Conservation (phyloP, 2,797 vertebrate species). For the Melanotaenia boesemani region DNA sequence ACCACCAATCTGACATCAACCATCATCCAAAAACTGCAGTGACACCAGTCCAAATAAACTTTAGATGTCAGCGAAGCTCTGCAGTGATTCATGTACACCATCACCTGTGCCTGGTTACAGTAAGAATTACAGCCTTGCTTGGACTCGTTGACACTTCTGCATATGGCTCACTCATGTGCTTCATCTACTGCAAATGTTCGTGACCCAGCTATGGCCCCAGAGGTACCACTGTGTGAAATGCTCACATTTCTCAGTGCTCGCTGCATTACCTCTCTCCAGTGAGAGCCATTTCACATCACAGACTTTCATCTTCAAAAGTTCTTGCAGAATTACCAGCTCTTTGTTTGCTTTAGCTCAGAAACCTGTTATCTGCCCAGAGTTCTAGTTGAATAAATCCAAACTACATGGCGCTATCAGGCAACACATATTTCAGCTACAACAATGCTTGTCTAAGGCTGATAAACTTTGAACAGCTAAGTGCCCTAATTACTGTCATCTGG, state of each 20-base stretch:
- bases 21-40: slow-evolving; percentile 24
- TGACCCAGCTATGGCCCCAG: slow-evolving; percentile 58
- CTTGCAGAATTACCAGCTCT: slow-evolving; percentile 53
- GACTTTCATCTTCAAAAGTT: slow-evolving; percentile 66
- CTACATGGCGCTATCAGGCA: slow-evolving; percentile 79
- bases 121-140: slow-evolving; percentile 36
- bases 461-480: slow-evolving; percentile 81
- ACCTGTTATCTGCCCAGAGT: slow-evolving; percentile 68
- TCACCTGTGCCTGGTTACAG: slow-evolving; percentile 43
- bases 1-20: slow-evolving; percentile 65
- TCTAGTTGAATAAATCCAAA: slow-evolving; percentile 79
- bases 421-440: slow-evolving; percentile 77
- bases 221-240: slow-evolving; percentile 63
- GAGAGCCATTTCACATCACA: slow-evolving; percentile 71
- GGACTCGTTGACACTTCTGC: slow-evolving; percentile 40
- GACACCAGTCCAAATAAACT: slow-evolving; percentile 42
- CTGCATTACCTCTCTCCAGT: slow-evolving; percentile 64
- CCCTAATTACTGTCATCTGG: slow-evolving; percentile 83
- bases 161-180: slow-evolving; percentile 43
- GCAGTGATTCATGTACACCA: slow-evolving; percentile 14
- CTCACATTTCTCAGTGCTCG: slow-evolving; percentile 61
- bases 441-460: slow-evolving; percentile 82
- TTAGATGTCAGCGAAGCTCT: slow-evolving; percentile 36
- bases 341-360: slow-evolving; percentile 74
- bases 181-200: slow-evolving; percentile 52